phyloP scores from a whole-genome alignment of 2,113 vertebrate species.

The Nycticryphes semicollaris region DNA sequence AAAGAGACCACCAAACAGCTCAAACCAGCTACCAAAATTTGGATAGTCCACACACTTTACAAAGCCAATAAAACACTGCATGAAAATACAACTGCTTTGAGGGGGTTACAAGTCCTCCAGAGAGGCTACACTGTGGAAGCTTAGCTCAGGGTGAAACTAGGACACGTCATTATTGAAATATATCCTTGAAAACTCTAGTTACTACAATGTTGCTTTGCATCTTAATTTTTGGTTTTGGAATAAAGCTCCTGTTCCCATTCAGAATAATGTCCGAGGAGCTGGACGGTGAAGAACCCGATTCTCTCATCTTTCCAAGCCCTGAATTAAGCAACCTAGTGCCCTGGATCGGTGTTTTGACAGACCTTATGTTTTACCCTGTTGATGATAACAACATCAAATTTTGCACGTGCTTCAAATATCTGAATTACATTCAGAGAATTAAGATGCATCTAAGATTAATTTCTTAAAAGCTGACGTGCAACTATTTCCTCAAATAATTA shows the following conservation, averaged over 20 bases:
- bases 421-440: background rate
- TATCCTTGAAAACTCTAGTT: background rate
- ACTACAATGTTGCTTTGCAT: background rate
- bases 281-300: background rate
- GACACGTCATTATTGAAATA: rapidly evolving
- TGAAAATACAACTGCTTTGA: background rate
- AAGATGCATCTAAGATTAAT: background rate
- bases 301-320: background rate
- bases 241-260: background rate
- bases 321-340: background rate
- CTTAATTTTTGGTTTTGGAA: background rate
- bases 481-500: slow-evolving; percentile 29
- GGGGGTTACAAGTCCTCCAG: background rate
- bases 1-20: background rate
- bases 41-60: background rate
- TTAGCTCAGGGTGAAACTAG: background rate
- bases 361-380: background rate
- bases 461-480: background rate
- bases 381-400: background rate
- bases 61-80: background rate
- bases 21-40: background rate
- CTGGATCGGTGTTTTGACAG: background rate
- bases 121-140: background rate
- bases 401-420: background rate
- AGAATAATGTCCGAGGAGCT: background rate